Percentiles rank a stretch among this genome's conserved stretches.
phyloP scores from a whole-genome alignment of 2,113 vertebrate genomes.

The Rattus rattus region DNA sequence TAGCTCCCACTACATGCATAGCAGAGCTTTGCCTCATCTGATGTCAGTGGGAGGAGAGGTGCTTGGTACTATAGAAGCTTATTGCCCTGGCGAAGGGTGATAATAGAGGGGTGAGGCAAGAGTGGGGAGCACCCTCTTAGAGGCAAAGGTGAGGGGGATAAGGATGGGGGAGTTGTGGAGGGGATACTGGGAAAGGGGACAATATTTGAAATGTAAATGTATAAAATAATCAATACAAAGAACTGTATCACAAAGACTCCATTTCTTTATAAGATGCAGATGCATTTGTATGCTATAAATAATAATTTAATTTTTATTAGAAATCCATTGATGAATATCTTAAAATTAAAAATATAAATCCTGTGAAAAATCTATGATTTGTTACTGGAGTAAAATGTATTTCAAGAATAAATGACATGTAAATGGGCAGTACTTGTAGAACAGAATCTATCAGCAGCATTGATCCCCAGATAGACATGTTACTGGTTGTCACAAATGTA shows the following conservation, averaged over 20 bases:
- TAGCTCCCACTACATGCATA: too few species aligned
- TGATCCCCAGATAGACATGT: neutral
- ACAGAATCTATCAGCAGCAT: constrained; percentile 25
- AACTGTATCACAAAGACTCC: neutral
- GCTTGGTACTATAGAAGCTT: too few species aligned
- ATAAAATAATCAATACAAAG: too few species aligned
- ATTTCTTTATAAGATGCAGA: neutral
- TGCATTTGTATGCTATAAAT: neutral
- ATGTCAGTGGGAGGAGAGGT: too few species aligned
- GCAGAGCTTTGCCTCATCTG: too few species aligned
- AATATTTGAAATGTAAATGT: too few species aligned
- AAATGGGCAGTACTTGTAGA: neutral
- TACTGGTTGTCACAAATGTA: constrained; percentile 22
- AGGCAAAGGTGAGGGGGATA: too few species aligned
- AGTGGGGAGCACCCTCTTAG: too few species aligned
- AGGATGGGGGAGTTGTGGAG: too few species aligned
- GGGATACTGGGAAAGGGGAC: too few species aligned
- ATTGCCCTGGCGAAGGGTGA: too few species aligned
- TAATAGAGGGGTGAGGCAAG: too few species aligned
- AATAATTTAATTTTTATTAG: neutral
- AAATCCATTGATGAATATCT: neutral
- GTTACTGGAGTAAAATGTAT: neutral
- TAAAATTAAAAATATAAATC: neutral
- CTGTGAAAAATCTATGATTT: neutral
- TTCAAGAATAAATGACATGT: neutral